Base-by-base conservation (phyloP, 1,140 invertebrate species). In the Planococcus citri region DNA sequence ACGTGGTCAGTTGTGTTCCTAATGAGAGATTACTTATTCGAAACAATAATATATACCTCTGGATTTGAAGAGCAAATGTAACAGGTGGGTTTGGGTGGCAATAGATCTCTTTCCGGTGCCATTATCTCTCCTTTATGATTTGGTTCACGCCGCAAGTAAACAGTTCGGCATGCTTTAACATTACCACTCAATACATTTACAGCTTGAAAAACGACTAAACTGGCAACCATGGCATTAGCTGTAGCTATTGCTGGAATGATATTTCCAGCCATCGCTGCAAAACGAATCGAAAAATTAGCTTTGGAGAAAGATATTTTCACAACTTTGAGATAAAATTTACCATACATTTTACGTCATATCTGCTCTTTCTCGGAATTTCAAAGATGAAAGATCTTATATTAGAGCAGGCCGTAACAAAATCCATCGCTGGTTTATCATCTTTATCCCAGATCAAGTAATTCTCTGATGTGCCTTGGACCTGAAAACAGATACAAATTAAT, bases 221-320 rank as follows among this genome's bases (percentile, higher is more conserved):
- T 97, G 24, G 95, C 95, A 60, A 98, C 89, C 71, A 98, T 92
- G 0, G 97, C 96, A 78, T 99, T 99, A 1, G 96, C 97, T 1
- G 96, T 97, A 0, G 97, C 96, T 76, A 99, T 98, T 0, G 97
- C 97, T 58, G 97, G 96, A 75, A 99, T 97, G 72, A 99, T 99
- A 74, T 92, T 92, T 1, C 97, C 96, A 12, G 97, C 97, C 91
- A 98, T 98, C 27, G 96, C 92, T 94, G 78, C 72, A 80, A 79
- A 75, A 76, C 71, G 73, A 73, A 70, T 22, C 22, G 1, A 70
- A n/a, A n/a, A n/a, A n/a, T 57, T 22, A 51, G 27, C 14, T 29
- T 4, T 25, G n/a, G n/a, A n/a, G n/a, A n/a, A n/a, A n/a, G 6
- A 64, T 20, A 6, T 12, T 38, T 27, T 27, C 33, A 9, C 21